These are phyloP conservation scores for Leucania comma DNA, from an alignment of 2,888 invertebrate genomes.

Conservation along the genomic window DNA sequence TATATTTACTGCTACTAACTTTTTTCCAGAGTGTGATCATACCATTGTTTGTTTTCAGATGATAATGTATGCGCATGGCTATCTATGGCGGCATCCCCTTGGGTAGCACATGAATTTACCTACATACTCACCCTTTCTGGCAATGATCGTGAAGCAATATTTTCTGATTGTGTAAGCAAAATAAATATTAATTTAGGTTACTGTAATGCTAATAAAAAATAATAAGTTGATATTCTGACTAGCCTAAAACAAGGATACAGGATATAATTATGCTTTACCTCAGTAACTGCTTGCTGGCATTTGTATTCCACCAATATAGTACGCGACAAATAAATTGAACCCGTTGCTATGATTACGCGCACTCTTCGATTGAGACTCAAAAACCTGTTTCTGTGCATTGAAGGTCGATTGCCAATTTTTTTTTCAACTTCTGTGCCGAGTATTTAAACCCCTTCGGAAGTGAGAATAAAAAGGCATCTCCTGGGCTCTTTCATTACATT, in stretches of 20 bases:
- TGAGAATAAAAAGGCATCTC: background rate
- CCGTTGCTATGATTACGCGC: no score
- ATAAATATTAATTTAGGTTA: background rate
- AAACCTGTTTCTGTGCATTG: no score
- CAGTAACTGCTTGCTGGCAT: background rate
- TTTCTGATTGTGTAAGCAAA: constrained; percentile 85
- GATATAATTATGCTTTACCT: background rate
- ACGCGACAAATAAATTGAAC: no score
- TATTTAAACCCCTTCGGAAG: background rate
- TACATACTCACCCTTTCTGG: constrained; percentile 87
- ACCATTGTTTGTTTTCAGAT: constrained; percentile 71
- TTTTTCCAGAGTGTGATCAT: background rate
- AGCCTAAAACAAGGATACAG: background rate
- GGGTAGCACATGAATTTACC: constrained; percentile 83
- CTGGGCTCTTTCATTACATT: background rate
- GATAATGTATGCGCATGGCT: constrained; percentile 82
- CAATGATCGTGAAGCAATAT: constrained; percentile 87
- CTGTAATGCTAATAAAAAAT: background rate
- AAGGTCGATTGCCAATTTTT: no score
- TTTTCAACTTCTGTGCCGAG: no score
- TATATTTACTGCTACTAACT: background rate
- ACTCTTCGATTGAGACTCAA: no score
- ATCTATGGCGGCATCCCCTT: constrained; percentile 85
- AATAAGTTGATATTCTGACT: background rate
- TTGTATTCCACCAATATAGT: no score